These are phyloP conservation scores for Lepus europaeus DNA, from an alignment of 2,113 vertebrate genomes.

Conservation along the genomic window DNA sequence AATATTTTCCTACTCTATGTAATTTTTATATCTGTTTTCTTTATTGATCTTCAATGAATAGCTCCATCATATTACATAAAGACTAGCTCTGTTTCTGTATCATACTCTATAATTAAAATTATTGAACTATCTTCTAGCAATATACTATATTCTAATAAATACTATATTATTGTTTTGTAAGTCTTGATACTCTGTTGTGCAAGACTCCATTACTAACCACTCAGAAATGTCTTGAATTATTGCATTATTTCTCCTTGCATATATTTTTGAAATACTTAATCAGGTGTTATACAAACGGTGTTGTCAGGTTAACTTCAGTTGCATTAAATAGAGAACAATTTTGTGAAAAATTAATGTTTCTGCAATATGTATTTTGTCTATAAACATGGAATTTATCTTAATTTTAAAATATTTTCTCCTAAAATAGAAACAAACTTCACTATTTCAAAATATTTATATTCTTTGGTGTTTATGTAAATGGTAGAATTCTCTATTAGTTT, in stretches of 20 bases:
- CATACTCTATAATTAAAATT: neutral
- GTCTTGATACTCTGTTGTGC: neutral
- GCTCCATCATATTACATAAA: neutral
- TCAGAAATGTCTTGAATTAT: neutral
- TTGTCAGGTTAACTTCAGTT: neutral
- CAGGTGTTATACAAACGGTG: neutral
- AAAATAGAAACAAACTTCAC: neutral
- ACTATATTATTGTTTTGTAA: neutral
- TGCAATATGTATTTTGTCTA: neutral
- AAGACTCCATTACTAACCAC: neutral
- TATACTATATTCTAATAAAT: neutral
- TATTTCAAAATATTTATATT: neutral
- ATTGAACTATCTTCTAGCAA: neutral
- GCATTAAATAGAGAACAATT: neutral
- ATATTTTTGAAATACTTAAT: neutral
- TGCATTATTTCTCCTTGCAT: neutral
- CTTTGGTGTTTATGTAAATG: neutral
- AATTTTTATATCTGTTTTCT: neutral
- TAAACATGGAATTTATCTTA: neutral
- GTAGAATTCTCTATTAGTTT: neutral
- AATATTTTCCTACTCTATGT: conserved; percentile 13
- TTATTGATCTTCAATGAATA: neutral
- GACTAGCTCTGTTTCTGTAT: neutral
- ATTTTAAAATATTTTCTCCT: neutral
- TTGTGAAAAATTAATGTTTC: neutral